These are phyloP conservation scores for Euthynnus affinis DNA, from an alignment of 2,797 vertebrate species.

Conservation along the genomic window DNA sequence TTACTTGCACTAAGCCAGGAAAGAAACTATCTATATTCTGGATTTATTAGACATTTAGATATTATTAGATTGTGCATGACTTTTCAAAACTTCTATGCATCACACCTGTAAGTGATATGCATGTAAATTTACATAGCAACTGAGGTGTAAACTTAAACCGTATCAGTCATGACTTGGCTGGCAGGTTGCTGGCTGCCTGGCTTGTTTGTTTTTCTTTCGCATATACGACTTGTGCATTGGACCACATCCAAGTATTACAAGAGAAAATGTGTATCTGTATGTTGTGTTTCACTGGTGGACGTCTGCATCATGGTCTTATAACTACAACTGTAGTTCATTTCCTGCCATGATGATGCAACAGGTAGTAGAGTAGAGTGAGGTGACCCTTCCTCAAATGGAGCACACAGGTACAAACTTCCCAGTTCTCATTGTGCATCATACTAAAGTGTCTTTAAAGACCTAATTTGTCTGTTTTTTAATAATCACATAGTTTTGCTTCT, in stretches of 20 bases:
- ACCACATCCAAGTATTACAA: conserved; percentile 9
- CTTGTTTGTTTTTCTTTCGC: conserved; percentile 37
- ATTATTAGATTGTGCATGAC: background rate
- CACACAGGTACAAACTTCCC: background rate
- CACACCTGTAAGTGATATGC: background rate
- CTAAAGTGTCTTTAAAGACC: background rate
- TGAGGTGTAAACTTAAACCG: conserved; percentile 10
- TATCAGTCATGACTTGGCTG: background rate
- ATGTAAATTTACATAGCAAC: conserved; percentile 17
- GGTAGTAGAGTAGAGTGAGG: too few relatives aligned
- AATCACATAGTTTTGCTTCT: background rate
- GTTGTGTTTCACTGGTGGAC: conserved; percentile 10
- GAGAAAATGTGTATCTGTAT: conserved; percentile 8
- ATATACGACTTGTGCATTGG: conserved; percentile 15
- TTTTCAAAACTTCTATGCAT: too few relatives aligned
- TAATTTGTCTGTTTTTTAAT: background rate
- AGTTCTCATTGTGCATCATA: background rate
- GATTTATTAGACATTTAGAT: background rate
- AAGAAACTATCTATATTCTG: background rate
- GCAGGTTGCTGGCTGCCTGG: background rate
- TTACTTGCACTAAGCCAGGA: background rate
- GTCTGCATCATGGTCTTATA: background rate
- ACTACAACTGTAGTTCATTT: background rate
- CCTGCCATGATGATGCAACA: background rate
- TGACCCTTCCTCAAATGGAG: too few relatives aligned